Evolutionary conservation across 2,888 invertebrate species (phyloP).

Genomic region (Drosophila quinaria): DNA sequence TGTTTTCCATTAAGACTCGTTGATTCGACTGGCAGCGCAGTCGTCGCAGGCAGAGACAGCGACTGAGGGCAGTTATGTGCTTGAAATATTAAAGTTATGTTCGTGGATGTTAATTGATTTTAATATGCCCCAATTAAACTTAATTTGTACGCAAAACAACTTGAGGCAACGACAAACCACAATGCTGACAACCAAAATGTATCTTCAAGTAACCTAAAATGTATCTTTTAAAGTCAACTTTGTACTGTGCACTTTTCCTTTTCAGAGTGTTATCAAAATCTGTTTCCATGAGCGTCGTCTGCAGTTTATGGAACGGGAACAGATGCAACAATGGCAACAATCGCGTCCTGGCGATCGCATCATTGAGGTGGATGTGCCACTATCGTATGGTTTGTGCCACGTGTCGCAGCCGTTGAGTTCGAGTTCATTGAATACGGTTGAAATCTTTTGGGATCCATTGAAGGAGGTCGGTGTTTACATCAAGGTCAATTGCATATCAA

Average conservation of each 20-base stretch:
- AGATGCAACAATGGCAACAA: constrained; percentile 96
- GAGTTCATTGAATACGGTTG: constrained; percentile 91
- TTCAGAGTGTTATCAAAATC: constrained; percentile 94
- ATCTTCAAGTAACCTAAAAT: constrained; percentile 24
- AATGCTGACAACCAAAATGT: constrained; percentile 10
- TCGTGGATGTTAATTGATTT: constrained; percentile 79
- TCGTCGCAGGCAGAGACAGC: not conserved
- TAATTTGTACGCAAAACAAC: constrained; percentile 70
- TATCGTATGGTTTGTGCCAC: constrained; percentile 96
- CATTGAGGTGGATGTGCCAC: constrained; percentile 96
- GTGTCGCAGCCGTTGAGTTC: constrained; percentile 90
- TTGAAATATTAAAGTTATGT: constrained; percentile 34
- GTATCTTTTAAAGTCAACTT: constrained; percentile 22
- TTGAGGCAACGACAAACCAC: constrained; percentile 30
- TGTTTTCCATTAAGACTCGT: constrained; percentile 61
- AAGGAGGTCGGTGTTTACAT: constrained; percentile 98
- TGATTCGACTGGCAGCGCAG: constrained; percentile 26
- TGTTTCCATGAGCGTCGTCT: constrained; percentile 98
- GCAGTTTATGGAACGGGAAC: constrained; percentile 97
- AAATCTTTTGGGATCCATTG: constrained; percentile 97
- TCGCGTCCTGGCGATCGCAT: constrained; percentile 96
- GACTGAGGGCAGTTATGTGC: constrained; percentile 41
- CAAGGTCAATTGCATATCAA: constrained; percentile 98
- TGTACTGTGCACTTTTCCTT: constrained; percentile 16
- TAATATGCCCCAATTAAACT: constrained; percentile 82